Base-by-base conservation (phyloP, 1,140 invertebrate species). In the Drosophila nikananu region DNA sequence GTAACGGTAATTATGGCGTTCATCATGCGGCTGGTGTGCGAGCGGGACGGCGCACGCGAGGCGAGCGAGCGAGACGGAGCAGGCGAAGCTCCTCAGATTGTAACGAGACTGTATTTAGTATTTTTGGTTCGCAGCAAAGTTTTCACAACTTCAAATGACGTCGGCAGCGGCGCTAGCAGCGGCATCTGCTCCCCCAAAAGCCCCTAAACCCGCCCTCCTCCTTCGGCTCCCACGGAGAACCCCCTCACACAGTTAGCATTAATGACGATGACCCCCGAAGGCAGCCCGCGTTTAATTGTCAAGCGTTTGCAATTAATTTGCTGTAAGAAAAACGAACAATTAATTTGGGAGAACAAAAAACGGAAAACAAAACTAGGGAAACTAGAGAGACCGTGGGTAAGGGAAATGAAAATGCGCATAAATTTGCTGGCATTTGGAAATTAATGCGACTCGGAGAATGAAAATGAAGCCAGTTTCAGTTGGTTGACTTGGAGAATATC, bases 1-100 rank as follows among this genome's bases (percentile, higher is more conserved):
- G 82, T 90, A 91, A 92, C 84, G 87, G 91, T 92, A 92, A 92
- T 92, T 92, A 92, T 92, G 91, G 91, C 91, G 91, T 87, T 91
- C 91, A 87, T 92, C 91, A 92, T 74, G 54, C 68, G 67, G 21
- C 67, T 66, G 58, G 65, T 65, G 82, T 67, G 49, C 58, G 27
- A 83, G 64, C 65, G 70, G 71, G 81, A 83, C 10, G 66, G 78
- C 74, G 42, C 25, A 8, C n/a, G 23, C n/a, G 21, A 30, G 21
- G 66, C 25, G 59, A 27, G 61, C 42, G 44, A 83, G 59, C 57
- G 63, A 59, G 57, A 66, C 15, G 51, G 25, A 67, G 63, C 77
- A 52, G 48, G 77, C 82, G 58, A 76, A 68, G 79, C 86, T 86
- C 73, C 83, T 90, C 86, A 91, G 83, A 61, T 80, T 86, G 90